Conservation (phyloP, 2,113 vertebrate species). For the Tragelaphus imberbis region DNA sequence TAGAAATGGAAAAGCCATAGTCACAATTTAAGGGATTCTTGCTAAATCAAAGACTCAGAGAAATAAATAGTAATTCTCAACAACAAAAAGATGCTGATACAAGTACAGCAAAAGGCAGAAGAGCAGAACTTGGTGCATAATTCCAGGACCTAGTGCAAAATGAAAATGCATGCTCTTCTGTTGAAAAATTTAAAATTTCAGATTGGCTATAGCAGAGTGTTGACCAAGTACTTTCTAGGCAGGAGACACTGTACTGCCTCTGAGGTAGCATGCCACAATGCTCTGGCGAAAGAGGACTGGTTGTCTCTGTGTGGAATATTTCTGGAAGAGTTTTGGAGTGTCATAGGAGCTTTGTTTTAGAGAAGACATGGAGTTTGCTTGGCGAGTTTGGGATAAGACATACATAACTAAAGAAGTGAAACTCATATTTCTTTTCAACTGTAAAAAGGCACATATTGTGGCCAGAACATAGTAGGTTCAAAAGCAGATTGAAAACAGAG, state of each 20-base stretch:
- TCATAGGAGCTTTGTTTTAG: background rate
- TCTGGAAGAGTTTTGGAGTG: background rate
- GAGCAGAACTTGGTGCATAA: no score
- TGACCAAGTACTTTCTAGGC: background rate
- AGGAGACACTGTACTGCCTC: rapidly evolving
- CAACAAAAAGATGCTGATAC: background rate
- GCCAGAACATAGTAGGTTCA: background rate
- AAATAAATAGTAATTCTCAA: background rate
- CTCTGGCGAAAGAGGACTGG: background rate
- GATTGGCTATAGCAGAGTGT: background rate
- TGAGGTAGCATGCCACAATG: rapidly evolving
- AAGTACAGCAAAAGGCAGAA: background rate
- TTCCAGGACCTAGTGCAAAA: background rate
- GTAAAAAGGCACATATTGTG: background rate
- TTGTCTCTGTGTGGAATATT: background rate
- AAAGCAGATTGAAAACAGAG: background rate
- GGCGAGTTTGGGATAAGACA: background rate
- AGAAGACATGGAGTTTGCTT: background rate
- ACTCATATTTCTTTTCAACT: background rate
- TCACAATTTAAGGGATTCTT: background rate
- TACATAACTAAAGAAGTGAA: background rate
- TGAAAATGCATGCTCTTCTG: background rate
- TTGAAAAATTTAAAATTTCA: background rate
- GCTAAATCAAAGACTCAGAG: background rate
- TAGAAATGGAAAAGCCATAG: background rate